Evolutionary conservation across 2,888 invertebrate genomes (phyloP), one percentile per base, ranked within the genome.

Genomic region (Melitaea athalia): DNA sequence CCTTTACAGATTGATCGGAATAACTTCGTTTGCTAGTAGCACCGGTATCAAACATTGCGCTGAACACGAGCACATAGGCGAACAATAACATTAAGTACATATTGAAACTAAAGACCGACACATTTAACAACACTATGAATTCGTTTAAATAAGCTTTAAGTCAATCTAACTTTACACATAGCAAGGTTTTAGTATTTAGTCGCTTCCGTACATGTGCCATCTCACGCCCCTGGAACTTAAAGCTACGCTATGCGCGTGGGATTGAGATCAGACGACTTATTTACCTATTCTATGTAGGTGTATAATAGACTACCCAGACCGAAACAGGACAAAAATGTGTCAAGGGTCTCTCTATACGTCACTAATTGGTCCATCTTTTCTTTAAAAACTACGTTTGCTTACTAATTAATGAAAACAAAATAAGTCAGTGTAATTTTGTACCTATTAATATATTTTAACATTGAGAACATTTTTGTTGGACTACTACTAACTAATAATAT

Each of bases 1-100:
- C 96, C 80, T 94, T 94, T 60, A 97, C 95, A 71, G 97, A 96
- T 82, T 95, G 95, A 86, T 97, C 97, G 59, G 96, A 96, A 86
- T 96, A 95, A 83, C 96, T 96, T 78, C 96, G 93, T 84, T 95
- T 95, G 15, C 89, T 88, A 72, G 94, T 90, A 67, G 92, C 81
- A 70, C 83, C 83, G 45, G 83, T 82, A 70, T 81, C 83, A 72
- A 86, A 76, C 83, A 86, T 85, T 60, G 83, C 82, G 80, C 85
- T 83, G 75, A 88, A 84, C 78, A 89, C 78, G 80, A 91, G 77
- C 76, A 86, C 77, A 78, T 82, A 84, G 73, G 80, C 83, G 69
- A 90, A 80, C 82, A 81, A 81, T 74, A 64, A 59, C 82, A 81
- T 81, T 74, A 64, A 59, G 43, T 63, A 85, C 88, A 89, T 89